These are phyloP conservation scores for Glaucidium brasilianum DNA, from an alignment of 2,113 vertebrate species.

Conservation along the genomic window DNA sequence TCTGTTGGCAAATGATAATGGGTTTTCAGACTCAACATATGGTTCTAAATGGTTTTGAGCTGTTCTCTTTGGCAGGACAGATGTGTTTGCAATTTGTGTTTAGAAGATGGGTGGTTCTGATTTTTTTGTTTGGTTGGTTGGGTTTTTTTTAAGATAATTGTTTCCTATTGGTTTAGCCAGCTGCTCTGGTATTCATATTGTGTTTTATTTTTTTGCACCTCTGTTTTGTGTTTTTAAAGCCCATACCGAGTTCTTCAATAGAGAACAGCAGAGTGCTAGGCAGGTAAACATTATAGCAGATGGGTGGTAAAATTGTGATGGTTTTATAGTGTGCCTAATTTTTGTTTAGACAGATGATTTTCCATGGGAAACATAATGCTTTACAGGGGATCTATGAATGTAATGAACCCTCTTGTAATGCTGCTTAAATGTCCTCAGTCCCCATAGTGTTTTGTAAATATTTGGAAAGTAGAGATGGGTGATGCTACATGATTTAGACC, in stretches of 20 bases:
- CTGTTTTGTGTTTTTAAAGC: constrained; percentile 68
- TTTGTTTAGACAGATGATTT: not conserved
- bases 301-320: constrained; percentile 69
- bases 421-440: not conserved
- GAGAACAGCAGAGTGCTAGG: constrained; percentile 68
- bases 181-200: not conserved
- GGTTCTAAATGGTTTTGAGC: not conserved
- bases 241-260: constrained; percentile 70
- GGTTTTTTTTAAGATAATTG: not conserved
- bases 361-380: not conserved
- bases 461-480: not conserved
- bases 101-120: not conserved
- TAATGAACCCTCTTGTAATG: constrained; percentile 15
- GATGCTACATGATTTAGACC: constrained; percentile 47
- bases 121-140: too few species aligned
- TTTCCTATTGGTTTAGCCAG: not conserved
- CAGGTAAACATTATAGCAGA: constrained; percentile 65
- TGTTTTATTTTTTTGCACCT: not conserved
- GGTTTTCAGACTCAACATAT: not conserved
- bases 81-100: not conserved
- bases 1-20: not conserved
- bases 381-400: constrained; percentile 32
- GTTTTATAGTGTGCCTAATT: not conserved
- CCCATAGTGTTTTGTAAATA: not conserved
- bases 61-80: constrained; percentile 19